Base-by-base conservation (phyloP, 2,888 invertebrate species). In the Galeruca laticollis region DNA sequence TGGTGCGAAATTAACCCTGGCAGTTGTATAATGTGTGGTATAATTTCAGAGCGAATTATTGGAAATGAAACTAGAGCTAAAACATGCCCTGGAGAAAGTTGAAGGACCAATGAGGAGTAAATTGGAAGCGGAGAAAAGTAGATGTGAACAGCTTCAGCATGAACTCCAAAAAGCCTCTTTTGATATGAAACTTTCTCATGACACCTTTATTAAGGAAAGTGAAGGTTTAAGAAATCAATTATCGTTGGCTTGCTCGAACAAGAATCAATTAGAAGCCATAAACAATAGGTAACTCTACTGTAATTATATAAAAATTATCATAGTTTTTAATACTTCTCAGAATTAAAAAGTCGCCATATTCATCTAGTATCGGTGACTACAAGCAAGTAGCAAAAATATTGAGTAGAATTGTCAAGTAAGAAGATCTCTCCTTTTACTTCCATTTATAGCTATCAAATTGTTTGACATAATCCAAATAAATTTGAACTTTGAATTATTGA, bases 101-200 rank as follows among this genome's bases (percentile, higher is more conserved):
- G 82, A 85, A 71, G 84, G 84, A 4, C 85, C 85, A 0, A 79
- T 83, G 78, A 78, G 77, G 57, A 72, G 76, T 11, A 79, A 80
- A 66, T 70, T 81, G 9, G 74, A 79, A 67, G 72, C 73, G 1
- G 81, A 81, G 66, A 75, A 76, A 43, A 75, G 77, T 31, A 82
- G 79, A 70, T 82, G 80, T 66, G 66, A 74, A n/a, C 65, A 80
- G 47, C 68, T 85, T 2, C 82, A 85, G 68, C 71, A 77, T 8
- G 78, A 84, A n/a, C 69, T 85, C 35, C 69, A 78, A 13, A 62
- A 74, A 20, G 75, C 80, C 11, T 77, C 77, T 1, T 73, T 75
- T 20, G 78, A 77, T 49, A 76, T 80, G 72, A 64, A 72, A 1
- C 61, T 77, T 5, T 75, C 65, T 47, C 75, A 81, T 68, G 79